Evolutionary conservation across 2,888 invertebrate species (phyloP), one percentile per base, ranked within the genome.

Genomic region (Cerceris ruficornis): DNA sequence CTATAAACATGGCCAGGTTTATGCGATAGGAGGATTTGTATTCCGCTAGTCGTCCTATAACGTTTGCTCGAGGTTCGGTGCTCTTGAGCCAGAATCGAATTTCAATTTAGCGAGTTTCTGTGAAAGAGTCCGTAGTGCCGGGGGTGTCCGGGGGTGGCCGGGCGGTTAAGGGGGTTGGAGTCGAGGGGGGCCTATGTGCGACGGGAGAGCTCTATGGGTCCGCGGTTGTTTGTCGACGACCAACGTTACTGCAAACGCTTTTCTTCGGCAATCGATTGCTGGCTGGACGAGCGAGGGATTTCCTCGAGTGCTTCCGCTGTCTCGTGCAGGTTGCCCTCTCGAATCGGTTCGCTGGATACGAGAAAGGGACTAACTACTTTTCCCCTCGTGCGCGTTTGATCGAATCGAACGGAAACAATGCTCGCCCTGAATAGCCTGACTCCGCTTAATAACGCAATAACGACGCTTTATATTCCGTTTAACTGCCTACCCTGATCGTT

Each of bases 291-390:
- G 61, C 75, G 77, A 69, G 78, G 81, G 81, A 84, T 86, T 84
- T 86, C 78, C 84, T 84, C 82, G 81, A 86, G 86, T 82, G 78
- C 76, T 84, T 86, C 80, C 79, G 79, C 86, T 86, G 85, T 85
- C 85, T 84, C 85, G 82, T 83, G 75, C 84, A 84, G 74, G 72
- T 69, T 67, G 77, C 65, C 43, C 65, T 69, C 80, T 75, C 82
- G 69, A 80, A 74, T 74, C 79, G 76, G 71, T 76, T 68, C 68
- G 74, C 78, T 62, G 67, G 66, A 60, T 75, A 69, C 70, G 68
- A 62, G 67, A 71, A 78, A 46, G 66, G 77, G 74, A 83, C 85
- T 84, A 82, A 84, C 84, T 84, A 80, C 77, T 84, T 84, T 78
- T 75, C 72, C 75, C 59, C 71, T 82, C 76, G 82, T 69, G 28